Evolutionary conservation across 2,113 vertebrate genomes (phyloP).

Genomic region (Clarias gariepinus): DNA sequence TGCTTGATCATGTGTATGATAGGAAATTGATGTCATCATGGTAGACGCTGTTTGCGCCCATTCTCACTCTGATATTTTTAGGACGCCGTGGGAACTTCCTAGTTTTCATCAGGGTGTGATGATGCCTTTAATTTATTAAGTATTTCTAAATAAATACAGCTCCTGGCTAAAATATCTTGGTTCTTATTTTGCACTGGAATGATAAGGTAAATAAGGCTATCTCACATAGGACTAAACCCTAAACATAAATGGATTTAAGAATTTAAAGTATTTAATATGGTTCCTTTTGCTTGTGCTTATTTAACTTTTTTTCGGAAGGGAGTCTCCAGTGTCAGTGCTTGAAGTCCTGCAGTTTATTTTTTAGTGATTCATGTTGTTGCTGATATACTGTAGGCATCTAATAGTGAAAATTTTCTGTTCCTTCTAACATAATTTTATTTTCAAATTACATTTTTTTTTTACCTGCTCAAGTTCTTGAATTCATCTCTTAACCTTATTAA

Average conservation of each 20-base stretch:
- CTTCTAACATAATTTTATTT: background rate
- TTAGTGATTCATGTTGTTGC: background rate
- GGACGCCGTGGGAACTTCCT: too few relatives aligned
- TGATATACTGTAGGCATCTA: background rate
- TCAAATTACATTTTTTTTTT: background rate
- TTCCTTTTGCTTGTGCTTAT: background rate
- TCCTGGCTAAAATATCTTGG: background rate
- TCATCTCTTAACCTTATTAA: background rate
- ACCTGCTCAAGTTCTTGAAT: background rate
- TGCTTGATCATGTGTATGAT: too few relatives aligned
- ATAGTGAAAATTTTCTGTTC: background rate
- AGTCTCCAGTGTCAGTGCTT: background rate
- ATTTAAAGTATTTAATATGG: background rate
- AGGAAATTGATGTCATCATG: too few relatives aligned
- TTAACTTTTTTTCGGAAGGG: background rate
- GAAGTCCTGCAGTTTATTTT: background rate
- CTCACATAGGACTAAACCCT: background rate
- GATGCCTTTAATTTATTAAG: too few relatives aligned
- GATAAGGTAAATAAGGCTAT: background rate
- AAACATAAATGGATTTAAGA: background rate
- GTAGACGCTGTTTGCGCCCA: too few relatives aligned
- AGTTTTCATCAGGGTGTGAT: too few relatives aligned
- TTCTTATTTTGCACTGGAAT: background rate
- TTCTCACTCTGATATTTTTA: too few relatives aligned
- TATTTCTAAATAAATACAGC: background rate